phyloP scores from a whole-genome alignment of 1,140 invertebrate species.

The Ips nitidus region DNA sequence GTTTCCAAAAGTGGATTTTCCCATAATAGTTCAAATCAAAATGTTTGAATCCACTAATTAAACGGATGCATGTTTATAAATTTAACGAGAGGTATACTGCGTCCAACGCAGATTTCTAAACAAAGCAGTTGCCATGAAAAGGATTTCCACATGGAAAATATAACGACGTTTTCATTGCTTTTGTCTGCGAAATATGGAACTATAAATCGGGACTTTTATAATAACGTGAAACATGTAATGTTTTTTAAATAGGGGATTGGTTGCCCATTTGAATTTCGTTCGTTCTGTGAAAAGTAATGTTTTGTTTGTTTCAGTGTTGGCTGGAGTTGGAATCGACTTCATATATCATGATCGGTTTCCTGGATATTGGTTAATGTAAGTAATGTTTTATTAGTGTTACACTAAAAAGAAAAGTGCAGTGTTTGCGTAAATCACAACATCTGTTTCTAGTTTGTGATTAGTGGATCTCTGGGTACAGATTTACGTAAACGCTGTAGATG shows the following conservation, averaged over 20 bases:
- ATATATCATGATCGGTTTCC: conserved; percentile 39
- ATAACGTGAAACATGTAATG: not conserved
- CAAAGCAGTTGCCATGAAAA: conserved; percentile 11
- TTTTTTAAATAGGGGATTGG: conserved; percentile 1
- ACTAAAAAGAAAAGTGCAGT: too few species aligned
- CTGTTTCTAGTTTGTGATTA: too few species aligned
- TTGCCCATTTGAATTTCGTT: not conserved
- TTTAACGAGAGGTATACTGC: too few species aligned
- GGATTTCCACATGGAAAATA: conserved; percentile 7
- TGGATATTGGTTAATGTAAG: conserved; percentile 46
- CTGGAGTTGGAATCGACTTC: conserved; percentile 44
- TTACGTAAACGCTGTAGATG: too few species aligned
- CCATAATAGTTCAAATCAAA: too few species aligned
- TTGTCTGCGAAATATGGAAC: conserved; percentile 3
- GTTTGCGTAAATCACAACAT: too few species aligned
- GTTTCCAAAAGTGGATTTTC: not conserved
- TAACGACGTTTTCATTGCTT: conserved; percentile 9
- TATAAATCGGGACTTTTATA: conserved; percentile 7
- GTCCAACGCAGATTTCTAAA: not conserved
- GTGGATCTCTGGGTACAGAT: too few species aligned
- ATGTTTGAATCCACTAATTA: too few species aligned
- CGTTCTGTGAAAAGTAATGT: not conserved
- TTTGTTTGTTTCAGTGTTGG: conserved; percentile 44
- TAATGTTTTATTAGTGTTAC: not conserved
- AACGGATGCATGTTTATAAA: too few species aligned